These are phyloP conservation scores for Orchestes rusci DNA, from an alignment of 2,888 invertebrate species.

Conservation along the genomic window DNA sequence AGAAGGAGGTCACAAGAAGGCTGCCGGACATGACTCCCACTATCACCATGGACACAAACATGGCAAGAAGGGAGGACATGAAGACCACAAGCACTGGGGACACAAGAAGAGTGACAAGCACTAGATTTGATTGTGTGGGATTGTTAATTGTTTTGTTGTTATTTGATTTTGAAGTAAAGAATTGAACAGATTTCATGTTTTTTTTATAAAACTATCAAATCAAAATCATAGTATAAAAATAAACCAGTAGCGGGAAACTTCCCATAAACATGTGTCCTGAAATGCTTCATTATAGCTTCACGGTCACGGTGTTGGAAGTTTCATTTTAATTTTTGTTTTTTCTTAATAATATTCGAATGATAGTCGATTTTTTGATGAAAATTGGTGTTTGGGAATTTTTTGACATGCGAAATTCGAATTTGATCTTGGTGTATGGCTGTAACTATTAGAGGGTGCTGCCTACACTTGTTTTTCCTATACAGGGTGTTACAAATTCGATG, in stretches of 20 bases:
- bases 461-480: no score
- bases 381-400: no score
- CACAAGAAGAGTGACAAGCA: constrained; percentile 46
- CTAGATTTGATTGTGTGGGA: constrained; percentile 16
- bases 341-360: no score
- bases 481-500: no score
- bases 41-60: constrained; percentile 66
- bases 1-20: constrained; percentile 71
- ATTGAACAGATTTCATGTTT: constrained; percentile 7
- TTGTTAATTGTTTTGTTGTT: constrained; percentile 23
- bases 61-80: constrained; percentile 73
- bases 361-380: no score
- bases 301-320: no score
- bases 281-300: no score
- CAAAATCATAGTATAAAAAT: constrained; percentile 5
- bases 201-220: constrained; percentile 4
- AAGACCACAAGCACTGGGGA: constrained; percentile 73
- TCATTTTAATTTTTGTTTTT: no score
- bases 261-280: no score
- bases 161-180: constrained; percentile 15
- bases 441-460: no score
- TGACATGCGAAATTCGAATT: no score
- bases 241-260: constrained; percentile 2
- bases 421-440: no score
- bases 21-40: constrained; percentile 70